Conservation (phyloP, 2,797 vertebrate species). For the Orientallactaga sibirica region DNA sequence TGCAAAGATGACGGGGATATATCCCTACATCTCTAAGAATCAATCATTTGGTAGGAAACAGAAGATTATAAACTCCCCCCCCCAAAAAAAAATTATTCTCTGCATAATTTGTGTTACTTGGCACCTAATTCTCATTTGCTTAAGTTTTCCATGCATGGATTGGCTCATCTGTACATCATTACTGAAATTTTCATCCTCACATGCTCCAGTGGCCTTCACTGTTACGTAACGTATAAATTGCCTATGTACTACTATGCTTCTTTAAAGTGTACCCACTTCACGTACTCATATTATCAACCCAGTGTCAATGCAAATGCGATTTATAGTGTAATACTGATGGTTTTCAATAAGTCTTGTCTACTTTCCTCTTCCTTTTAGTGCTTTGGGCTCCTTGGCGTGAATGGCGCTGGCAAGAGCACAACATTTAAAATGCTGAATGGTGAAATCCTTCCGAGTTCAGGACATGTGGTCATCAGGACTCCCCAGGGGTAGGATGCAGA, state of each 20-base stretch:
- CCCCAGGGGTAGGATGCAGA: constrained; percentile 82
- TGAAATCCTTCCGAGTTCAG: constrained; percentile 83
- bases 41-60: background rate
- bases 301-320: background rate
- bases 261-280: background rate
- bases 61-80: background rate
- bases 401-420: constrained; percentile 89
- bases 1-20: background rate
- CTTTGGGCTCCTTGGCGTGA: constrained; percentile 88
- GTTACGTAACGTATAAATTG: background rate
- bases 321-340: background rate
- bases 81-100: background rate
- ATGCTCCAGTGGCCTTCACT: background rate
- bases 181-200: background rate
- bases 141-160: background rate
- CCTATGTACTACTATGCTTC: background rate
- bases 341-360: background rate
- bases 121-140: background rate
- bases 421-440: constrained; percentile 88
- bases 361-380: constrained; percentile 76
- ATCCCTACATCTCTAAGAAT: background rate
- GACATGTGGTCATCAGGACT: constrained; percentile 80
- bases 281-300: background rate
- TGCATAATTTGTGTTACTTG: background rate
- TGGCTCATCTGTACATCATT: background rate